Evolutionary conservation across 2,797 vertebrate genomes (phyloP), one percentile per base, ranked within the genome.

Genomic region (Sebastes dallii): DNA sequence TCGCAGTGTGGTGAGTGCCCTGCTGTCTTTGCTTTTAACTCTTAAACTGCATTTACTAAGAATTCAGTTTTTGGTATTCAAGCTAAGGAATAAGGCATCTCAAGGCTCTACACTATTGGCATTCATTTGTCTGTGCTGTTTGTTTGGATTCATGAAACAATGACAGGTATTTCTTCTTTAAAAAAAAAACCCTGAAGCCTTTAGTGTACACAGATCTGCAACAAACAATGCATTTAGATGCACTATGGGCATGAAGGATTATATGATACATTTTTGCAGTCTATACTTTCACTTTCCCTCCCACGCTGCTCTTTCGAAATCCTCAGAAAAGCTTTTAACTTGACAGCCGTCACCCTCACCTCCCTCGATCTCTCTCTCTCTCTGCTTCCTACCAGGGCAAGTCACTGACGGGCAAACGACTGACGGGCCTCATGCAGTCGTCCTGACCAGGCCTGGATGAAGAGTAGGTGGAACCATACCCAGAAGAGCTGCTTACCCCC

Each of bases 351-450:
- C 54, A 3, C 34, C 20, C 18, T 73, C 36, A 5, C 78, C 30
- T 56, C 36, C 14, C 18, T n/a, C 8, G 1, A 8, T 72, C 55
- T 74, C 32, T 32, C 55, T 74, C 32, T 32, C 10, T 39, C 36
- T 13, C 16, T 76, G 20, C 66, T n/a, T 64, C 22, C 42, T 52
- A 32, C 30, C 80, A 95, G 99, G 98, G 99, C 85, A 99, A 99
- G 93, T 99, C 98, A 2, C 95, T 99, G 96, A 96, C 98, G 0
- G 97, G 97, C 90, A 99, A 99, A 91, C 97, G 99, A 32, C 97
- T 99, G 96, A 98, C 99, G 0, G 98, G 98, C 89, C 97, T 99
- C 95, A 99, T 99, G 98, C 99, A 99, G 96, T 99, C 98, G 14
- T 99, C 98, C 96, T 99, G 98, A 99, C 94, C 6, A 89, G 86